phyloP scores from a whole-genome alignment of 2,888 invertebrate species.

The Eledona agricola region DNA sequence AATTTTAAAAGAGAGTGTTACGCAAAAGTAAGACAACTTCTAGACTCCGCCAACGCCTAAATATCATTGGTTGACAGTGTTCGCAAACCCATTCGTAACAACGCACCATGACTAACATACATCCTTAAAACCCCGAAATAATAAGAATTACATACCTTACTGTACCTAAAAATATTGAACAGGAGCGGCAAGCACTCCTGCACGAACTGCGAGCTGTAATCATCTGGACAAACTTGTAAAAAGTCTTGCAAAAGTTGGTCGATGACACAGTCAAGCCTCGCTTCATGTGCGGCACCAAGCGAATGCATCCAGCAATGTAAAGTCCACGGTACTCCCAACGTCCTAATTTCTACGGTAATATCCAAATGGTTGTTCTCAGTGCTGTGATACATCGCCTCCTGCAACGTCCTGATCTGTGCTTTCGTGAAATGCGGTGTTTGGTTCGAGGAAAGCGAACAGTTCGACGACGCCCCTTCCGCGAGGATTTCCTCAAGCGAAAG shows the following conservation, averaged over 20 bases:
- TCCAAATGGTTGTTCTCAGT: slow-evolving; percentile 92
- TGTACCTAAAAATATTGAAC: slow-evolving; percentile 89
- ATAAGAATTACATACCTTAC: slow-evolving; percentile 84
- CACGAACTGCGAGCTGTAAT: slow-evolving; percentile 88
- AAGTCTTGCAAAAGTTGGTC: slow-evolving; percentile 91
- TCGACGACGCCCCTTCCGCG: slow-evolving; percentile 70
- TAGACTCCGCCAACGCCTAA: too few relatives aligned
- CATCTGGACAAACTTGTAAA: slow-evolving; percentile 88
- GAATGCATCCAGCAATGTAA: slow-evolving; percentile 93
- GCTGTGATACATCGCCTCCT: slow-evolving; percentile 94
- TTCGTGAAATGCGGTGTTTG: slow-evolving; percentile 73
- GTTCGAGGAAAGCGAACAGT: slow-evolving; percentile 41
- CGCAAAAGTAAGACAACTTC: too few relatives aligned
- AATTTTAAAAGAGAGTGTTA: too few relatives aligned
- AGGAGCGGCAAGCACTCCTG: slow-evolving; percentile 89
- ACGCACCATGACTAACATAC: slow-evolving; percentile 2
- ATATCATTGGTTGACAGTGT: too few relatives aligned
- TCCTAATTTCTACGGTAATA: slow-evolving; percentile 86
- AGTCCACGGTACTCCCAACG: slow-evolving; percentile 90
- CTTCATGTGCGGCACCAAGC: slow-evolving; percentile 85
- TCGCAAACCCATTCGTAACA: too few relatives aligned
- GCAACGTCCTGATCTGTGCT: slow-evolving; percentile 83
- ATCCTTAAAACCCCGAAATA: too few relatives aligned
- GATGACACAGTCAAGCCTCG: slow-evolving; percentile 83
- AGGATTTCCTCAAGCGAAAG: slow-evolving; percentile 89